Evolutionary conservation across 2,888 invertebrate species (phyloP).

Genomic region (Torymus auratus): DNA sequence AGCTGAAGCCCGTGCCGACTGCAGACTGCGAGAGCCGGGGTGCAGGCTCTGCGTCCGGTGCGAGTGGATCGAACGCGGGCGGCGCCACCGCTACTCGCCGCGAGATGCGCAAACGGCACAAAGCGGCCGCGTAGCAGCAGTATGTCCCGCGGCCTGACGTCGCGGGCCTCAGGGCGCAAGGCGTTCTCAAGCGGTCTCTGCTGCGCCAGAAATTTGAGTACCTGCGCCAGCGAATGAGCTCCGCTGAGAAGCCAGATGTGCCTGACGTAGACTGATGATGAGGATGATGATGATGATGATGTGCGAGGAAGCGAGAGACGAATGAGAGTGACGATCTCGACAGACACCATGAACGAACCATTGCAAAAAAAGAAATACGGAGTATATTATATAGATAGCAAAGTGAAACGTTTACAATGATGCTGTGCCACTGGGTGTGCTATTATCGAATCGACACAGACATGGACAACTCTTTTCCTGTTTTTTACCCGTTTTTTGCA

Average conservation of each 20-base stretch:
- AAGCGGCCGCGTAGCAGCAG: slow-evolving; percentile 79
- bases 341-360: no score
- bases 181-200: slow-evolving; percentile 71
- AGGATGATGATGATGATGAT: background rate
- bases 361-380: no score
- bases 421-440: slow-evolving; percentile 7
- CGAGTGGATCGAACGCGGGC: background rate
- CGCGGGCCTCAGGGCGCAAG: slow-evolving; percentile 71
- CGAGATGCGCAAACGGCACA: slow-evolving; percentile 84
- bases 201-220: slow-evolving; percentile 70
- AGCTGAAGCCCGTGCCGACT: slow-evolving; percentile 82
- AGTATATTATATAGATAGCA: no score
- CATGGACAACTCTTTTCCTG: slow-evolving; percentile 7
- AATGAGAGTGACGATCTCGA: background rate
- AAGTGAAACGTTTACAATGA: no score
- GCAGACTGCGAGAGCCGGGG: slow-evolving; percentile 75
- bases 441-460: slow-evolving; percentile 9
- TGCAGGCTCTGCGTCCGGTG: background rate
- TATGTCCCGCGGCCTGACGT: slow-evolving; percentile 73
- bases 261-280: slow-evolving; percentile 50
- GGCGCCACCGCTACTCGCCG: slow-evolving; percentile 67
- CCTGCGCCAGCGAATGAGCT: slow-evolving; percentile 68
- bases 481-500: no score
- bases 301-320: background rate
- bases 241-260: slow-evolving; percentile 67